Percentiles rank a stretch among this genome's conserved stretches.
Evolutionary conservation across 2,888 invertebrate genomes (phyloP).

Genomic region (Lochmaea crataegi): DNA sequence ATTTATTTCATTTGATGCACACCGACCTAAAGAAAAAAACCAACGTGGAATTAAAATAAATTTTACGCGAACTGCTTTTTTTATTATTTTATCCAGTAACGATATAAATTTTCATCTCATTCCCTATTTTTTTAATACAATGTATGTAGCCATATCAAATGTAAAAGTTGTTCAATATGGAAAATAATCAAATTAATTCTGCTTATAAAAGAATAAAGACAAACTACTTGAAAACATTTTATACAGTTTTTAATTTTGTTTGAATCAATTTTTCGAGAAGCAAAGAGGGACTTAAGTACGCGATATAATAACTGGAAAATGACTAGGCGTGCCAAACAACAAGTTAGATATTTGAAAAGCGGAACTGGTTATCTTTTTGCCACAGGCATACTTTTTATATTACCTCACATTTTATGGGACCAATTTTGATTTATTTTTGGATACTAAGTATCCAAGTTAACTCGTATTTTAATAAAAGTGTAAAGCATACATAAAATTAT

Average conservation of each 20-base stretch:
- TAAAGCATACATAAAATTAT: too few species aligned
- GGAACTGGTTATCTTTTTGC: slow-evolving; percentile 14
- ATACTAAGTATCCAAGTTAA: neutral
- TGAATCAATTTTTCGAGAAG: neutral
- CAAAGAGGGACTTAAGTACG: neutral
- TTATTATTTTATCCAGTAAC: too few species aligned
- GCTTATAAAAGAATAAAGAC: too few species aligned
- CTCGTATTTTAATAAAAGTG: too few species aligned
- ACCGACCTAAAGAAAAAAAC: neutral
- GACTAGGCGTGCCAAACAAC: slow-evolving; percentile 10
- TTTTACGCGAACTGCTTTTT: too few species aligned
- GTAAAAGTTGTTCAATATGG: too few species aligned
- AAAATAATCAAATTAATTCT: too few species aligned
- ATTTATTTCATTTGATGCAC: neutral
- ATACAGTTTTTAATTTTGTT: neutral
- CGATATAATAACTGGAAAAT: slow-evolving; percentile 10
- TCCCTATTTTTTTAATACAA: too few species aligned
- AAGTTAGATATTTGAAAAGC: slow-evolving; percentile 10
- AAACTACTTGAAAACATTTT: too few species aligned
- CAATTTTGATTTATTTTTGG: neutral
- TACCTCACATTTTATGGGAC: neutral
- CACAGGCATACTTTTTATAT: slow-evolving; percentile 13
- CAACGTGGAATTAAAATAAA: too few species aligned
- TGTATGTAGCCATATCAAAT: too few species aligned
- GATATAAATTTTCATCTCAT: too few species aligned